A percentile compares a stretch with the other conserved stretches of the same genome.
Evolutionary conservation across 1,140 invertebrate genomes (phyloP).

Genomic region (Drosophila pruinosa): DNA sequence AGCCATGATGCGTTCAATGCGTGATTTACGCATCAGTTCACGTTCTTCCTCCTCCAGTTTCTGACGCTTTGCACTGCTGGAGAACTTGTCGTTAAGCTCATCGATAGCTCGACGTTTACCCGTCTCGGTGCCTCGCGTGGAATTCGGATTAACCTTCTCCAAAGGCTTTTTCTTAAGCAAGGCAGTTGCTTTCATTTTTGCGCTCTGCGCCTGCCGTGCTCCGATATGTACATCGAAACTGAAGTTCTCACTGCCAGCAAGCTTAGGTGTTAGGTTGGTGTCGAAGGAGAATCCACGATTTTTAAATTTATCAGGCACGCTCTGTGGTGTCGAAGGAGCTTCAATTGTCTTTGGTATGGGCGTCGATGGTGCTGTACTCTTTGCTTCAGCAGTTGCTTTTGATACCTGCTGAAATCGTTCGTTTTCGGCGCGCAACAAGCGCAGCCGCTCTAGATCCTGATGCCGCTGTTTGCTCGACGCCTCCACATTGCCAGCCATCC

Average conservation of each 20-base stretch:
- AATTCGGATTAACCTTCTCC: constrained; percentile 88
- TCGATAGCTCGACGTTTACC: constrained; percentile 85
- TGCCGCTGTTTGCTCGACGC: constrained; percentile 84
- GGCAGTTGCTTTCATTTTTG: constrained; percentile 87
- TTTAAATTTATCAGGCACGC: constrained; percentile 76
- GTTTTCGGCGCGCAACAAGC: constrained; percentile 83
- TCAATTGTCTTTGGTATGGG: background rate
- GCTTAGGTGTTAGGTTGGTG: constrained; percentile 57
- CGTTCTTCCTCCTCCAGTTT: constrained; percentile 83
- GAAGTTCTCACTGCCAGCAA: constrained; percentile 76
- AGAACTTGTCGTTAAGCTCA: constrained; percentile 83
- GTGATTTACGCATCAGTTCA: constrained; percentile 85
- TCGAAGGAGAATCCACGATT: constrained; percentile 67
- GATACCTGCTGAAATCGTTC: constrained; percentile 43
- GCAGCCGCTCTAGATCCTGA: constrained; percentile 86
- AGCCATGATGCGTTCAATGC: constrained; percentile 91
- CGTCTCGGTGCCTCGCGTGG: constrained; percentile 83
- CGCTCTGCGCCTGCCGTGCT: constrained; percentile 84
- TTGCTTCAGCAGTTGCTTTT: background rate
- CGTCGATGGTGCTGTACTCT: background rate
- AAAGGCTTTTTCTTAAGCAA: constrained; percentile 86
- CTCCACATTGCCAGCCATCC: constrained; percentile 84
- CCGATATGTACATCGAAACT: constrained; percentile 86
- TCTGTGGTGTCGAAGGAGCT: constrained; percentile 31
- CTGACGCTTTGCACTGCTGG: constrained; percentile 83